These are phyloP conservation scores for Neosalanx taihuensis DNA, from an alignment of 2,797 vertebrate species.

Conservation along the genomic window DNA sequence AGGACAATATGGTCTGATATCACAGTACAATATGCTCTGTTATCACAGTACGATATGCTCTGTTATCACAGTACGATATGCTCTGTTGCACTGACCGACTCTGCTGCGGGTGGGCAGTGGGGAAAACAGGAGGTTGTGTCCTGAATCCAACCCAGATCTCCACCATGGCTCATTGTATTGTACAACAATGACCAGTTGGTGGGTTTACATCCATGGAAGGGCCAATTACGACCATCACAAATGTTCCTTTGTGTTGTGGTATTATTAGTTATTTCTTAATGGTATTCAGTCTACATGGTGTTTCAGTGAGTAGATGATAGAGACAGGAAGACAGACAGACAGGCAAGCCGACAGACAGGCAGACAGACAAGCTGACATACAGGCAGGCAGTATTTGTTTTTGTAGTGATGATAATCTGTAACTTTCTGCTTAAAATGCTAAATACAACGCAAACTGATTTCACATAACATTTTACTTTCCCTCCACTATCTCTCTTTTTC, in stretches of 20 bases:
- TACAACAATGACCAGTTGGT: not conserved
- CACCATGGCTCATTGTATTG: constrained; percentile 3
- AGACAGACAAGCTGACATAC: constrained; percentile 15
- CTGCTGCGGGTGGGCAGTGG: not conserved
- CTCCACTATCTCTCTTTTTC: not conserved
- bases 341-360: constrained; percentile 22
- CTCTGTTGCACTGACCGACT: no score
- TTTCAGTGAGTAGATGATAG: not conserved
- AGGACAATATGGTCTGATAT: no score
- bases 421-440: not conserved
- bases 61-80: no score
- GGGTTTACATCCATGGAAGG: not conserved
- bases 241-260: no score
- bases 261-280: no score
- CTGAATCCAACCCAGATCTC: not conserved
- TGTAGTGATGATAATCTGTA: not conserved
- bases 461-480: not conserved
- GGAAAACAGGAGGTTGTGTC: constrained; percentile 3
- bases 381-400: constrained; percentile 16
- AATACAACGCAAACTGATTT: not conserved
- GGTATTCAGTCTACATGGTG: no score
- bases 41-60: no score
- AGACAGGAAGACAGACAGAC: constrained; percentile 26
- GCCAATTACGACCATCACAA: not conserved
- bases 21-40: no score